Evolutionary conservation across 2,888 invertebrate genomes (phyloP).

Genomic region (Nudaria mundana): DNA sequence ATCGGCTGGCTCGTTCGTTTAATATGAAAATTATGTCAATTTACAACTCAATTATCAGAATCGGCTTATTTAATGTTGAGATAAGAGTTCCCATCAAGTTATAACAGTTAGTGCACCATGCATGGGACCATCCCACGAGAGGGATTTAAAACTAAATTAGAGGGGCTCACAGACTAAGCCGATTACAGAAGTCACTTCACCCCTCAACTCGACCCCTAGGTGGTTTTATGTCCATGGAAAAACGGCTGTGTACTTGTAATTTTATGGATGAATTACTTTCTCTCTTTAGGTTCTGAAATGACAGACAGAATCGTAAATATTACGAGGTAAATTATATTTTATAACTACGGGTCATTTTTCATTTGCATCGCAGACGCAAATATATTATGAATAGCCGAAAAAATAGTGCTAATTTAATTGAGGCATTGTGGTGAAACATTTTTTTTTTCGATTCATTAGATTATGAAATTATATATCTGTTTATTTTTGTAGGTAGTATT

Average conservation of each 20-base stretch:
- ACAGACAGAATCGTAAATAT: constrained; percentile 70
- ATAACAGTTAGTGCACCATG: constrained; percentile 68
- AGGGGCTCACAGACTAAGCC: constrained; percentile 66
- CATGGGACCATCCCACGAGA: constrained; percentile 48
- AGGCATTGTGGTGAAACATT: too few relatives aligned
- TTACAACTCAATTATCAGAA: constrained; percentile 76
- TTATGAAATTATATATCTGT: too few relatives aligned
- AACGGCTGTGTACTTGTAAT: constrained; percentile 79
- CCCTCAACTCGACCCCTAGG: constrained; percentile 39
- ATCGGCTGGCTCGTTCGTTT: constrained; percentile 23
- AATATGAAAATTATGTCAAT: constrained; percentile 39
- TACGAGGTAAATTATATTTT: constrained; percentile 67
- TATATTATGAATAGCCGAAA: too few relatives aligned
- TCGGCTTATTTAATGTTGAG: constrained; percentile 75
- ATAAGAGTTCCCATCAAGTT: constrained; percentile 77
- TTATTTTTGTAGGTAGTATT: too few relatives aligned
- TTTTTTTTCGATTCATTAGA: too few relatives aligned
- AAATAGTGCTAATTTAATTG: too few relatives aligned
- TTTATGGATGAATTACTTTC: constrained; percentile 77
- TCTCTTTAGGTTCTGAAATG: constrained; percentile 72
- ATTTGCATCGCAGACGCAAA: constrained; percentile 42
- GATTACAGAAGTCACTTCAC: constrained; percentile 73
- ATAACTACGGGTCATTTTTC: constrained; percentile 65
- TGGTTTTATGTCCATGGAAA: constrained; percentile 73
- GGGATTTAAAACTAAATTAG: constrained; percentile 48